Evolutionary conservation across 2,113 vertebrate genomes (phyloP).

Genomic region (Montifringilla adamsi): DNA sequence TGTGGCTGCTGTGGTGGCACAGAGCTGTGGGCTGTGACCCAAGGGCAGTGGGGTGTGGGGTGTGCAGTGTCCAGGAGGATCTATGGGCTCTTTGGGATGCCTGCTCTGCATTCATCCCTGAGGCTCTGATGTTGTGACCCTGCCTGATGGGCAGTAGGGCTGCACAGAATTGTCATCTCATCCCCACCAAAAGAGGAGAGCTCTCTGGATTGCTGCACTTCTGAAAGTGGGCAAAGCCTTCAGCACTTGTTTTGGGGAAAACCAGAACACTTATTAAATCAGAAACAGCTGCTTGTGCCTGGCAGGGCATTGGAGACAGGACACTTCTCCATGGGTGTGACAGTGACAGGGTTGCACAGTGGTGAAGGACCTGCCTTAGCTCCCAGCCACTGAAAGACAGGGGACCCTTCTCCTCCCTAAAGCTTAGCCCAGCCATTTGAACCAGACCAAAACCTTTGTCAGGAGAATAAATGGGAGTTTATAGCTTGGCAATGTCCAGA

Average conservation of each 20-base stretch:
- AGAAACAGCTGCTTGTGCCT: background rate
- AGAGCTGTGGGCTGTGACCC: background rate
- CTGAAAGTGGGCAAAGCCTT: background rate
- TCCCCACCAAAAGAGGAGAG: background rate
- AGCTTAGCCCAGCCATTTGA: background rate
- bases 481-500: background rate
- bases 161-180: background rate
- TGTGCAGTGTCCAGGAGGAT: background rate
- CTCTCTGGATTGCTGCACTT: background rate
- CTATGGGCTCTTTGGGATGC: background rate
- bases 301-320: background rate
- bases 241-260: background rate
- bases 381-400: background rate
- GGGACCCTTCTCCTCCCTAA: background rate
- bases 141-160: background rate
- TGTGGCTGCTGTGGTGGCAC: background rate
- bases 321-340: background rate
- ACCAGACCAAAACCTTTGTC: background rate
- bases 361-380: background rate
- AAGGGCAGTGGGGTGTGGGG: background rate
- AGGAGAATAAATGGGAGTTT: background rate
- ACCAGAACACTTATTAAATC: background rate
- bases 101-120: background rate
- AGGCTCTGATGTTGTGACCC: background rate
- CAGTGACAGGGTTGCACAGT: background rate